Conservation (phyloP, 2,888 invertebrate species). For the Apamea epomidion region DNA sequence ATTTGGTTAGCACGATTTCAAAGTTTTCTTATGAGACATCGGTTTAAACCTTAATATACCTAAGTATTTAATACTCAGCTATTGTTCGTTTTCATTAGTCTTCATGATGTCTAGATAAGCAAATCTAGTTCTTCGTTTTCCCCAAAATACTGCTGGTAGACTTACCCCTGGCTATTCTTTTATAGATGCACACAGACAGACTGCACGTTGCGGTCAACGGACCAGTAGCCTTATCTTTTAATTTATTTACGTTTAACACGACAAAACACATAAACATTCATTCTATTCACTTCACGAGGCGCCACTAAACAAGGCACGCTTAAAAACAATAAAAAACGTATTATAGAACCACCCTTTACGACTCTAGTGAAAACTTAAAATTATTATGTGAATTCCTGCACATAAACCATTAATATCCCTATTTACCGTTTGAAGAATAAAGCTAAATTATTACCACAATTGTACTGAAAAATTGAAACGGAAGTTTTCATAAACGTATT, state of each 20-base stretch:
- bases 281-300: constrained; percentile 32
- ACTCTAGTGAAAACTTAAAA: constrained; percentile 55
- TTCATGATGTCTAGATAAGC: not conserved
- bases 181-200: not conserved
- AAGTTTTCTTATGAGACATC: not conserved
- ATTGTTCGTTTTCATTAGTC: not conserved
- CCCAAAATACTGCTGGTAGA: not conserved
- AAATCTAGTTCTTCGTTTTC: not conserved
- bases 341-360: constrained; percentile 50
- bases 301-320: constrained; percentile 37
- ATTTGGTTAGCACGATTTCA: too few relatives aligned
- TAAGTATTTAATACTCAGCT: not conserved
- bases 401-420: constrained; percentile 35
- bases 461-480: constrained; percentile 67
- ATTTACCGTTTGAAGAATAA: constrained; percentile 45
- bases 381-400: constrained; percentile 32
- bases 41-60: not conserved
- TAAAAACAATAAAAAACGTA: constrained; percentile 46
- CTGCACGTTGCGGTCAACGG: constrained; percentile 10
- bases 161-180: not conserved
- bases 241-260: constrained; percentile 26
- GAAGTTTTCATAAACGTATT: constrained; percentile 72
- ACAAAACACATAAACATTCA: constrained; percentile 21
- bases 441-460: constrained; percentile 40
- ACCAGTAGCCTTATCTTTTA: constrained; percentile 20